phyloP scores from a whole-genome alignment of 2,888 invertebrate genomes.

The Urechis unicinctus region DNA sequence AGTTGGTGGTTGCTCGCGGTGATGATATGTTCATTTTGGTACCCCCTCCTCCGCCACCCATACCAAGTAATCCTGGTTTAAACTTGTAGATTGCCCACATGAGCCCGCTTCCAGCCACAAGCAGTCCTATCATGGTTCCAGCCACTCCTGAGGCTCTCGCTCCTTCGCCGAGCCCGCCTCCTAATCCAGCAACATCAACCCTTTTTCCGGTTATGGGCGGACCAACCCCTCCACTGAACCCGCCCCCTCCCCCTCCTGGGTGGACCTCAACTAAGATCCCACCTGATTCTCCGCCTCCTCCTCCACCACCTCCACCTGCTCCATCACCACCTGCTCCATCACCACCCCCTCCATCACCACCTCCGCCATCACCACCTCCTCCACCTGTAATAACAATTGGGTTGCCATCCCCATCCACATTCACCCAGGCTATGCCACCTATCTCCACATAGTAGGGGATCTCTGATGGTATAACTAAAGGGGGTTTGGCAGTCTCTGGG shows the following conservation, averaged over 20 bases:
- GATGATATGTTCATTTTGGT: conserved; percentile 26
- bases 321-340: background rate
- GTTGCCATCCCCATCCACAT: background rate
- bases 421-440: background rate
- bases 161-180: conserved; percentile 23
- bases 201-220: conserved; percentile 17
- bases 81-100: conserved; percentile 26
- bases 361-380: background rate
- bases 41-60: conserved; percentile 10
- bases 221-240: conserved; percentile 14
- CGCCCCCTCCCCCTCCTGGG: conserved; percentile 12
- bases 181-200: conserved; percentile 15
- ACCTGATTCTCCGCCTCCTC: background rate
- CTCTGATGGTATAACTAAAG: background rate
- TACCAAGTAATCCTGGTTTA: conserved; percentile 23
- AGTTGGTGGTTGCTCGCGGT: conserved; percentile 20
- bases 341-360: conserved; percentile 2
- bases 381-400: background rate
- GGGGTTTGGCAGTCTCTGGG: background rate
- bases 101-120: conserved; percentile 20
- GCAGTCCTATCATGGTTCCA: conserved; percentile 23
- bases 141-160: conserved; percentile 27
- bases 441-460: background rate
- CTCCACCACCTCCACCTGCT: background rate
- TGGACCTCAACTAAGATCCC: conserved; percentile 15